Percentiles rank a stretch among this genome's conserved stretches.
These are phyloP conservation scores for Scaptomyza polygonia DNA, from an alignment of 2,888 invertebrate species.

Conservation along the genomic window DNA sequence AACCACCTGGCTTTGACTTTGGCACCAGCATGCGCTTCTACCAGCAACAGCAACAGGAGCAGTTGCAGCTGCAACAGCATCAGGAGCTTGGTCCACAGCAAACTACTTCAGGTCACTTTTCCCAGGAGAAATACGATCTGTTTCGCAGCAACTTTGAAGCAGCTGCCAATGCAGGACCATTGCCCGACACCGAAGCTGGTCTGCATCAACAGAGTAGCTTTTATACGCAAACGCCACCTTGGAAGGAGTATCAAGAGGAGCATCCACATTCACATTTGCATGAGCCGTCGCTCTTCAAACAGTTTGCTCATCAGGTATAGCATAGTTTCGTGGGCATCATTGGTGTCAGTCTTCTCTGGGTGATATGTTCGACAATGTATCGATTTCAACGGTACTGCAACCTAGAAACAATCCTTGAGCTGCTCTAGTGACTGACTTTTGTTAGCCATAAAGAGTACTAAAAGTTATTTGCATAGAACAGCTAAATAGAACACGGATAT, in stretches of 20 bases:
- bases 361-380: constrained; percentile 60
- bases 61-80: constrained; percentile 27
- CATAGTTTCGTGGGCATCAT: constrained; percentile 59
- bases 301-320: constrained; percentile 77
- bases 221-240: constrained; percentile 84
- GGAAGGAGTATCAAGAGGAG: constrained; percentile 84
- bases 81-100: constrained; percentile 37
- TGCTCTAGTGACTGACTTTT: constrained; percentile 35
- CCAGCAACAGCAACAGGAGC: constrained; percentile 62
- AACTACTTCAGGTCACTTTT: constrained; percentile 68
- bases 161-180: constrained; percentile 72
- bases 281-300: constrained; percentile 55
- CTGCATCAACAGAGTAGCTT: constrained; percentile 84
- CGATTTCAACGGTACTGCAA: constrained; percentile 30
- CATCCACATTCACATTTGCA: constrained; percentile 32
- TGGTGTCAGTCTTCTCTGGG: constrained; percentile 55
- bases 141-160: constrained; percentile 87
- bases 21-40: constrained; percentile 80
- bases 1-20: constrained; percentile 72
- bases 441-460: neutral
- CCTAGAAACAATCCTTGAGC: constrained; percentile 9
- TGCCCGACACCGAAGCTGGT: constrained; percentile 35
- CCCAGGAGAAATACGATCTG: constrained; percentile 86
- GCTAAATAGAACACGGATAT: constrained; percentile 1
- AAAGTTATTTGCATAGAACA: constrained; percentile 31